Conservation (phyloP, 2,888 invertebrate species). For the Thereva nobilitata region DNA sequence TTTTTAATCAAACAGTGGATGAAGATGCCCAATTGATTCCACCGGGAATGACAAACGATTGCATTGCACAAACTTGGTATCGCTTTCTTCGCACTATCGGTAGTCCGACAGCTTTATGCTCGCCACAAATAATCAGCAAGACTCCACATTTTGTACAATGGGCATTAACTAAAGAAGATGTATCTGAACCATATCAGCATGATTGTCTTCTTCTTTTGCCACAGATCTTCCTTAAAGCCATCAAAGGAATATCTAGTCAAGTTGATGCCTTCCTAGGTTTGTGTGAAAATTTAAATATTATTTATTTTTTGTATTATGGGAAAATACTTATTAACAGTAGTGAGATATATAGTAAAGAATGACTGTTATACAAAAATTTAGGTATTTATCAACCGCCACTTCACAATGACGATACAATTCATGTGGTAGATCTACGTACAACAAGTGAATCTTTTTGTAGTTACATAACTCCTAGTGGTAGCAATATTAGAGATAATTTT, state of each 20-base stretch:
- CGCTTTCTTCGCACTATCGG: constrained; percentile 91
- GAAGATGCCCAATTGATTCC: constrained; percentile 85
- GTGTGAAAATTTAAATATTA: constrained; percentile 42
- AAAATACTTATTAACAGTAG: too few relatives aligned
- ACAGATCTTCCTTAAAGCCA: constrained; percentile 88
- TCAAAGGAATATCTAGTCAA: constrained; percentile 89
- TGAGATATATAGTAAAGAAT: constrained; percentile 3
- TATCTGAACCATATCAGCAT: constrained; percentile 88
- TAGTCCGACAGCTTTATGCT: constrained; percentile 90
- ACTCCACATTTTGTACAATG: constrained; percentile 73
- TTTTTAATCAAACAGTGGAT: constrained; percentile 65
- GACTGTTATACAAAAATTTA: constrained; percentile 41
- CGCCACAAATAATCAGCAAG: constrained; percentile 76
- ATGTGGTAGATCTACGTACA: constrained; percentile 55
- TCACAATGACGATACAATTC: constrained; percentile 51
- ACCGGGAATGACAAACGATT: constrained; percentile 81
- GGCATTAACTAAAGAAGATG: constrained; percentile 77
- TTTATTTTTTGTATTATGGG: too few relatives aligned
- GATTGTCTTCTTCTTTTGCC: constrained; percentile 83
- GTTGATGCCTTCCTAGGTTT: constrained; percentile 95
- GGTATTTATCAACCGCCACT: constrained; percentile 55
- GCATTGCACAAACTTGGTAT: constrained; percentile 95
- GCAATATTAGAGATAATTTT: constrained; percentile 40
- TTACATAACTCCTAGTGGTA: constrained; percentile 40
- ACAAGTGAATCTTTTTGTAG: constrained; percentile 43